phyloP scores from a whole-genome alignment of 2,113 vertebrate genomes.

The Furnarius figulus region DNA sequence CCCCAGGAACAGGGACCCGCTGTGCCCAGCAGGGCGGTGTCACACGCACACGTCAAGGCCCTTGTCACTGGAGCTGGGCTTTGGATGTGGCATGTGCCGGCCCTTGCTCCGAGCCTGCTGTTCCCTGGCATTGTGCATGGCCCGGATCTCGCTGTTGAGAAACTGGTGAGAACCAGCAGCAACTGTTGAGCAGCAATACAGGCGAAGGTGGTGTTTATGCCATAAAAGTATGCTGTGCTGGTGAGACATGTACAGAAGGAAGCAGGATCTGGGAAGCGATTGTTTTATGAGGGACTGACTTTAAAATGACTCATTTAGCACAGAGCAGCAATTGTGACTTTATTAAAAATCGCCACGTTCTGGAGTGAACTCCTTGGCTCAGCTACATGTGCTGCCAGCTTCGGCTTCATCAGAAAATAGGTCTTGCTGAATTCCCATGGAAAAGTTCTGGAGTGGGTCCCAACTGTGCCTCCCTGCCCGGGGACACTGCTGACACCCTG shows the following conservation, averaged over 20 bases:
- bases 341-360: conserved; percentile 48
- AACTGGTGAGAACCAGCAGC: neutral
- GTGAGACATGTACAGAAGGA: conserved; percentile 13
- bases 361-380: conserved; percentile 19
- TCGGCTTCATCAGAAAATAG: neutral
- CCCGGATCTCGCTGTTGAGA: neutral
- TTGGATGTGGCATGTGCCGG: neutral
- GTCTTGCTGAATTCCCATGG: conserved; percentile 45
- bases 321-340: conserved; percentile 59
- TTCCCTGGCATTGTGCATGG: neutral
- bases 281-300: conserved; percentile 56
- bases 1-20: neutral
- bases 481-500: neutral
- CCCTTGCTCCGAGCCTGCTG: neutral
- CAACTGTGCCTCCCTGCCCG: neutral
- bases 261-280: conserved; percentile 39
- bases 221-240: conserved; percentile 8
- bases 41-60: neutral
- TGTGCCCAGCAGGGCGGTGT: neutral
- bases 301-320: conserved; percentile 62
- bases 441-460: conserved; percentile 25
- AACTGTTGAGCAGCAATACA: neutral
- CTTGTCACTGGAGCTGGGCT: neutral
- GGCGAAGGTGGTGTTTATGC: neutral
- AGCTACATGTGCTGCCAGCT: neutral